Conservation (phyloP, 2,797 vertebrate genomes). For the Melanotaenia trifasciata region DNA sequence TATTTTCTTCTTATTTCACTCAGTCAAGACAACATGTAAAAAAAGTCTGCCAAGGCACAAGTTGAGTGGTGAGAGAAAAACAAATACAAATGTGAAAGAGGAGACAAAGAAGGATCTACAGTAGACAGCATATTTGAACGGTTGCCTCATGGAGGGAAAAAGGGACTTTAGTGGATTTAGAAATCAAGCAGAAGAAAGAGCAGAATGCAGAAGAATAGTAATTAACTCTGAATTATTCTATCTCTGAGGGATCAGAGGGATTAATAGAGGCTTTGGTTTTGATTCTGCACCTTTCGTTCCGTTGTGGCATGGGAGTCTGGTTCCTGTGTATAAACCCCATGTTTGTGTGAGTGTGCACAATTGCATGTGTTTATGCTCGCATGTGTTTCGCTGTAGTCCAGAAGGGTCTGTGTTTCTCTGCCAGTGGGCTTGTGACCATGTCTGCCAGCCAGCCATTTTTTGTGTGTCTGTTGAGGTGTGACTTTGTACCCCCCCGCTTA, state of each 20-base stretch:
- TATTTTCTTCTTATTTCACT: constrained; percentile 68
- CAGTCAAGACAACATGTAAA: constrained; percentile 46
- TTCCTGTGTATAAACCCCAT: constrained; percentile 46
- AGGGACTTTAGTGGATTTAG: constrained; percentile 67
- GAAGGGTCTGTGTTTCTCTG: constrained; percentile 71
- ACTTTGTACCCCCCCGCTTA: constrained; percentile 79
- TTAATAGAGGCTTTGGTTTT: constrained; percentile 72
- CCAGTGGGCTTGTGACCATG: constrained; percentile 77
- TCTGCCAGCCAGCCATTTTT: constrained; percentile 66
- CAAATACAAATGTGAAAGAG: constrained; percentile 50
- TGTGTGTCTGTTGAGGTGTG: constrained; percentile 76
- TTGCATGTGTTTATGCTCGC: constrained; percentile 30
- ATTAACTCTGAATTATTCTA: constrained; percentile 79
- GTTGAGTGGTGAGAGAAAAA: constrained; percentile 33
- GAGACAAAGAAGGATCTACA: constrained; percentile 55
- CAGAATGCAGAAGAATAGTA: constrained; percentile 68
- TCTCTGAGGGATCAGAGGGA: constrained; percentile 72
- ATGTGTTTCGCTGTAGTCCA: constrained; percentile 62
- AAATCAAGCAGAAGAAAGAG: constrained; percentile 54
- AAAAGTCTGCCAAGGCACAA: constrained; percentile 51
- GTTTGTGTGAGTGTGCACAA: constrained; percentile 13
- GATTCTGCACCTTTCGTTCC: constrained; percentile 68
- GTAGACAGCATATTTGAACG: constrained; percentile 52
- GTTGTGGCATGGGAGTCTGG: constrained; percentile 61
- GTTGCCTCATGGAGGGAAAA: constrained; percentile 34